A percentile compares a stretch with the other conserved stretches of the same genome.
These are phyloP conservation scores for Conchocele bisecta DNA, from an alignment of 2,888 invertebrate genomes.

Conservation along the genomic window DNA sequence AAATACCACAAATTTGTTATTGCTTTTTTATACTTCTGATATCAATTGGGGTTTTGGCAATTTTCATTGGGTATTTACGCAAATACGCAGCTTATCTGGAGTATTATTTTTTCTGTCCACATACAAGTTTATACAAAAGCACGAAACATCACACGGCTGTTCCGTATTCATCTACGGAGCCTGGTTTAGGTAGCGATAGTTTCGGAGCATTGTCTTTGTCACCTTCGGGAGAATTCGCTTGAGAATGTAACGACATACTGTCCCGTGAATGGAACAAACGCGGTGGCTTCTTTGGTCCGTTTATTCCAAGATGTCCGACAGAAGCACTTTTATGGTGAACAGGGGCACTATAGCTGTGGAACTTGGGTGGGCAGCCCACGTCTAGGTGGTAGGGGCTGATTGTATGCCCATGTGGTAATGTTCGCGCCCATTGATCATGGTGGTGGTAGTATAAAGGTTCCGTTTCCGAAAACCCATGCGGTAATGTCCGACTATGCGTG, in stretches of 20 bases:
- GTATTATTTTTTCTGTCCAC: no score
- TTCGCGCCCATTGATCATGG: conserved; percentile 43
- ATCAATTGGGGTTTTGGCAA: no score
- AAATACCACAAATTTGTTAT: no score
- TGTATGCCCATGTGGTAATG: conserved; percentile 53
- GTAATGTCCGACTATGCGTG: neutral
- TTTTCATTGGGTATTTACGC: no score
- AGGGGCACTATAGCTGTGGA: conserved; percentile 43
- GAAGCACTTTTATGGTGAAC: conserved; percentile 70
- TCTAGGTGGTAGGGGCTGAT: conserved; percentile 27
- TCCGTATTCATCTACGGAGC: conserved; percentile 66
- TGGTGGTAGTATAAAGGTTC: neutral
- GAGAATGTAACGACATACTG: conserved; percentile 63
- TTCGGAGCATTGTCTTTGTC: conserved; percentile 51
- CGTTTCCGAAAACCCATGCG: no score
- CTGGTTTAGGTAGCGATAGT: conserved; percentile 65
- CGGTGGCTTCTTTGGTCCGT: conserved; percentile 74
- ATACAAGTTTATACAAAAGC: no score
- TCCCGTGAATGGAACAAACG: conserved; percentile 70
- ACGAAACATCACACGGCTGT: conserved; percentile 71
- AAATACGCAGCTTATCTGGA: no score
- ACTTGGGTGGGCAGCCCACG: conserved; percentile 26
- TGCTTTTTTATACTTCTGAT: no score
- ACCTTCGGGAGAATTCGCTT: conserved; percentile 55
- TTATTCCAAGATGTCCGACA: conserved; percentile 68